A percentile compares a stretch with the other conserved stretches of the same genome.
Evolutionary conservation across 2,797 vertebrate genomes (phyloP).

Genomic region (Coregonus suidteri): DNA sequence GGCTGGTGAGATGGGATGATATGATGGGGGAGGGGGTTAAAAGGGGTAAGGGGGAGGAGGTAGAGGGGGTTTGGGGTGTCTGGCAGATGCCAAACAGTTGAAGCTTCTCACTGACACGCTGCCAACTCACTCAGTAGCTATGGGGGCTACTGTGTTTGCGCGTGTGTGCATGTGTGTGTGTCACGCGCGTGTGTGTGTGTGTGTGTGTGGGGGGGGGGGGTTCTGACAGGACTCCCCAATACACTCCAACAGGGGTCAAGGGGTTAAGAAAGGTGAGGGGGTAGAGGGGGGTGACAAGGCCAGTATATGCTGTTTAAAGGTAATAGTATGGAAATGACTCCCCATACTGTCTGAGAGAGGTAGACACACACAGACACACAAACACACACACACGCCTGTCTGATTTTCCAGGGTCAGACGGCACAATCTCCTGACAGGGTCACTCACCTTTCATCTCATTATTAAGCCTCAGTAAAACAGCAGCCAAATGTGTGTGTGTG

Average conservation of each 20-base stretch:
- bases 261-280: not conserved
- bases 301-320: conserved; percentile 45
- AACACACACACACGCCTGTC: conserved; percentile 59
- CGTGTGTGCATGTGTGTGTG: not conserved
- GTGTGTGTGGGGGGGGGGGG: not conserved
- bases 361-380: conserved; percentile 34
- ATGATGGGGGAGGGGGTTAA: conserved; percentile 1
- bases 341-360: conserved; percentile 60
- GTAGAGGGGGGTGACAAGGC: conserved; percentile 5
- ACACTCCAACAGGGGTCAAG: conserved; percentile 6
- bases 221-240: conserved; percentile 64
- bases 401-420: conserved; percentile 74
- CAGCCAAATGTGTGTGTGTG: conserved; percentile 46
- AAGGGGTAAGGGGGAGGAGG: not conserved
- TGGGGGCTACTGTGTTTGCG: not conserved
- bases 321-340: conserved; percentile 73
- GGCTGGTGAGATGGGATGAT: conserved; percentile 73
- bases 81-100: conserved; percentile 78
- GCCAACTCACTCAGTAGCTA: conserved; percentile 77
- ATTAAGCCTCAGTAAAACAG: conserved; percentile 69
- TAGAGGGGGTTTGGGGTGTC: conserved; percentile 29
- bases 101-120: conserved; percentile 64
- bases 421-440: conserved; percentile 73
- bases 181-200: not conserved
- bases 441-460: conserved; percentile 71